phyloP scores from a whole-genome alignment of 2,113 vertebrate species.

The Marmota monax region DNA sequence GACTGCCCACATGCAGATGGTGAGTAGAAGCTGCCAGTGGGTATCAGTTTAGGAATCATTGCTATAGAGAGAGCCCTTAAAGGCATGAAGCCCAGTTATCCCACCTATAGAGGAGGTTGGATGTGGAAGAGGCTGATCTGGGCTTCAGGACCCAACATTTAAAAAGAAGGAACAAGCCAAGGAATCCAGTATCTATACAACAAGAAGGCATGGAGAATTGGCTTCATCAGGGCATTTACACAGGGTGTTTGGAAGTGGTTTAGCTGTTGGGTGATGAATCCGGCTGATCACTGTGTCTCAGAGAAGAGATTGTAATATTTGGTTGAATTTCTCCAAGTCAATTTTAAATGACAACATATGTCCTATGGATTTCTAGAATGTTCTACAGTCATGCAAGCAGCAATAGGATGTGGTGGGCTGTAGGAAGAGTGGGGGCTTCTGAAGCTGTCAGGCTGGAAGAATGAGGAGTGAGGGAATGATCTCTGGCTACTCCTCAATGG shows the following conservation, averaged over 20 bases:
- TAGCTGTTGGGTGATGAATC: neutral
- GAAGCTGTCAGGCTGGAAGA: neutral
- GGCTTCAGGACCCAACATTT: neutral
- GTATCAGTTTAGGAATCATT: neutral
- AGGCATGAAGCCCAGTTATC: neutral
- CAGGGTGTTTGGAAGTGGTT: neutral
- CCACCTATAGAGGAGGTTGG: neutral
- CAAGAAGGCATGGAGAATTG: neutral
- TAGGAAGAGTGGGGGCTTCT: neutral
- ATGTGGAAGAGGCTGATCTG: neutral
- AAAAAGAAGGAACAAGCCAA: neutral
- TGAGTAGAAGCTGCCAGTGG: accelerated
- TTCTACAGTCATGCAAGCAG: neutral
- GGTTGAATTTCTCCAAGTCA: neutral
- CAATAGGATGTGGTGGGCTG: neutral
- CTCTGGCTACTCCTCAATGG: neutral
- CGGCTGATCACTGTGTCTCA: neutral
- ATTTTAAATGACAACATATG: neutral
- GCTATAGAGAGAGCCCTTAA: neutral
- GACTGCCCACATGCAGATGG: accelerated
- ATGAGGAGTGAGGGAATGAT: neutral
- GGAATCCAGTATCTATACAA: neutral
- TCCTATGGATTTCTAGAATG: neutral
- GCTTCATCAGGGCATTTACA: neutral
- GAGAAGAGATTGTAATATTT: neutral